Evolutionary conservation across 2,797 vertebrate species (phyloP).

Genomic region (Catostomus latipinnis): DNA sequence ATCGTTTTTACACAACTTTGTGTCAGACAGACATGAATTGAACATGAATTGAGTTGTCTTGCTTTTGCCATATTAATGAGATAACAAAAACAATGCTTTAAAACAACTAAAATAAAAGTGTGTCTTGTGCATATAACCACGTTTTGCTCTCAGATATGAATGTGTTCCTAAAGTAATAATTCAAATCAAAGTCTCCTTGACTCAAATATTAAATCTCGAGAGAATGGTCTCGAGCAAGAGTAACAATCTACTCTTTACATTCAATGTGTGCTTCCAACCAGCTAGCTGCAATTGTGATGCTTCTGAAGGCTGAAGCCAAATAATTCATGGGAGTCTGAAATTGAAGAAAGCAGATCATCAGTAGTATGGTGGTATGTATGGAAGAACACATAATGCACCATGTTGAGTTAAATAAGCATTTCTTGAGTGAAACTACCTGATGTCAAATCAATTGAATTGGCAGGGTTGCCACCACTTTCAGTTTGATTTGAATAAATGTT

Average conservation of each 20-base stretch:
- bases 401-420: conserved; percentile 16
- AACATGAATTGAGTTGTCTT: not conserved
- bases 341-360: conserved; percentile 66
- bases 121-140: not conserved
- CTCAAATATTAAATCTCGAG: not conserved
- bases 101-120: not conserved
- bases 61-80: not conserved
- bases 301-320: conserved; percentile 79
- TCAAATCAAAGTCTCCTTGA: not conserved
- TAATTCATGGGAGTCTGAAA: conserved; percentile 77
- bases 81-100: not conserved
- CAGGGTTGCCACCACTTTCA: not conserved
- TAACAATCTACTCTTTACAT: conserved; percentile 69
- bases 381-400: conserved; percentile 64
- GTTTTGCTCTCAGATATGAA: not conserved
- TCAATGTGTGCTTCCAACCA: conserved; percentile 74
- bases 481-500: not conserved
- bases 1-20: not conserved
- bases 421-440: conserved; percentile 5
- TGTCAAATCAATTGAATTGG: not conserved
- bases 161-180: not conserved
- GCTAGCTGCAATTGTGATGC: conserved; percentile 82
- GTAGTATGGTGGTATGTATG: conserved; percentile 51
- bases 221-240: not conserved
- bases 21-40: not conserved